Evolutionary conservation across 1,140 invertebrate genomes (phyloP).

Genomic region (Drosophila pachea): DNA sequence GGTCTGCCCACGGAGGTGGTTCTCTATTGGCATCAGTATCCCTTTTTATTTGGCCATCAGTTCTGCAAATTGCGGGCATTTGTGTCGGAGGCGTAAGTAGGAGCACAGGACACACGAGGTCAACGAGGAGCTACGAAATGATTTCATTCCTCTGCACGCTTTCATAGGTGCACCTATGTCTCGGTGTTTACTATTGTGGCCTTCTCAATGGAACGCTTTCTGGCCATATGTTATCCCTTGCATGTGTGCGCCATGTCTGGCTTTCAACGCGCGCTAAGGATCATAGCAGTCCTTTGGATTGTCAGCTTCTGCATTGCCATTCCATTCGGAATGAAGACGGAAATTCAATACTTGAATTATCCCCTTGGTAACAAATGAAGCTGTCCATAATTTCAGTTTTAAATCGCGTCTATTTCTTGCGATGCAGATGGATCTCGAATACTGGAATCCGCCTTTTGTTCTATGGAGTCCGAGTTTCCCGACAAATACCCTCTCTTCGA

Average conservation of each 20-base stretch:
- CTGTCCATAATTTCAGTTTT: background rate
- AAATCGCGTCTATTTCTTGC: background rate
- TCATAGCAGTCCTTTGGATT: conserved; percentile 89
- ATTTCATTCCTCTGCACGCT: too few species aligned
- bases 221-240: conserved; percentile 95
- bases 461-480: conserved; percentile 82
- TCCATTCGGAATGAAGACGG: conserved; percentile 87
- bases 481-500: conserved; percentile 86
- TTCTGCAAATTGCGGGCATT: conserved; percentile 92
- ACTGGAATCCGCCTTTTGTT: conserved; percentile 87
- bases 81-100: conserved; percentile 90
- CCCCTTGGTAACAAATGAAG: conserved; percentile 81
- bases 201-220: conserved; percentile 91
- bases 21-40: conserved; percentile 95
- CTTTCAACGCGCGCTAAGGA: conserved; percentile 87
- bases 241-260: conserved; percentile 89
- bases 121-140: too few species aligned
- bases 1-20: conserved; percentile 93
- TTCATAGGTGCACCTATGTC: conserved; percentile 88
- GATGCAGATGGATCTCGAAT: conserved; percentile 78
- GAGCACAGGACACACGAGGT: too few species aligned
- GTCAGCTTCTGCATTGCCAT: conserved; percentile 87
- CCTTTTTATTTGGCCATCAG: conserved; percentile 89
- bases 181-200: conserved; percentile 94
- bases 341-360: conserved; percentile 85